Base-by-base conservation (phyloP, 2,888 invertebrate species). In the Diachrysia chrysitis region DNA sequence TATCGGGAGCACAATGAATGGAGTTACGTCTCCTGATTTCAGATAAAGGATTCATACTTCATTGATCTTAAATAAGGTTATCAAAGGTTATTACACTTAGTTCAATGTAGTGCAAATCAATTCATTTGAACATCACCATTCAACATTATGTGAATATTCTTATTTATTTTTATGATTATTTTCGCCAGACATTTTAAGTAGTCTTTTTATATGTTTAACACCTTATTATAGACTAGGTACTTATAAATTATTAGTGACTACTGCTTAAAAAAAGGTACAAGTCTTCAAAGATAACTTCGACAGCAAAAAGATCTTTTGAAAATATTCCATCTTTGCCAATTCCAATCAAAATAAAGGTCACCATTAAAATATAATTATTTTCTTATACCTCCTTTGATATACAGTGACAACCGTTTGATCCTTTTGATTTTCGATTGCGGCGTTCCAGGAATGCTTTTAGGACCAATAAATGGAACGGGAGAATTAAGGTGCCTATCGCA, bases 51-150 rank as follows among this genome's bases (percentile, higher is more conserved):
- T 32, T 71, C 71, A 64, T 68, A 35, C 58, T 63, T 66, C 35
- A 63, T 63, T 68, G 63, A 69, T 78, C 61, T 25, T 48, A 55
- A 17, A 73, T 51, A 58, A 73, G 53, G 23, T 58, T 58, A 17
- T 53, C 6, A 58, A 37, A 69, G 57, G 37, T 6, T n/a, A n/a
- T 42, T n/a, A 42, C n/a, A 42, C n/a, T 42, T n/a, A n/a, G 42
- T n/a, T n/a, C 4, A 42, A 42, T 42, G 42, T n/a, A 42, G 32
- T 32, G 32, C n/a, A n/a, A 42, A 42, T 42, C n/a, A n/a, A 42
- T 42, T 32, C 10, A 42, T 42, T 16, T 42, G 42, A 4, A 42
- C 25, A 32, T n/a, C n/a, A n/a, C n/a, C n/a, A n/a, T n/a, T n/a
- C n/a, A 32, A 32, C 1, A 32, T 10, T 32, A 2, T 32, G 32